Conservation (phyloP, 2,888 invertebrate species). For the Ochlodes sylvanus region DNA sequence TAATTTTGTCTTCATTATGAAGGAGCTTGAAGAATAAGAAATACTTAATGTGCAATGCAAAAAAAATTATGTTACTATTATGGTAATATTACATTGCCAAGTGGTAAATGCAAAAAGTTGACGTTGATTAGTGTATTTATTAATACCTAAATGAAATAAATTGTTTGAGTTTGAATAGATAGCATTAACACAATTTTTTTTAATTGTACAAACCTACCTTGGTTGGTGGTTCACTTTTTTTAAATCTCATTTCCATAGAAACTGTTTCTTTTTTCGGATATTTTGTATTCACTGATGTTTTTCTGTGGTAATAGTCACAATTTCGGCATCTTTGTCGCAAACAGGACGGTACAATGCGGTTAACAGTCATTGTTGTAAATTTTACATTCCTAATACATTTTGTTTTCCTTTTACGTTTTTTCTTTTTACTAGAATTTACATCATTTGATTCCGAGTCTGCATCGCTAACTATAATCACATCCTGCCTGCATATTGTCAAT, state of each 20-base stretch:
- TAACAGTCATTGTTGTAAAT: slow-evolving; percentile 6
- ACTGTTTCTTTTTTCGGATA: background rate
- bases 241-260: background rate
- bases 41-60: too few species aligned
- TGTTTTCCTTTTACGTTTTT: slow-evolving; percentile 16
- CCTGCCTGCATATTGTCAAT: slow-evolving; percentile 27
- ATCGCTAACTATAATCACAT: slow-evolving; percentile 25
- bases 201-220: background rate
- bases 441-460: slow-evolving; percentile 5
- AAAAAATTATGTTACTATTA: too few species aligned
- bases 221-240: background rate
- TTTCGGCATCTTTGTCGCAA: slow-evolving; percentile 6
- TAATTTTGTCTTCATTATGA: too few species aligned
- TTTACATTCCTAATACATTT: slow-evolving; percentile 22
- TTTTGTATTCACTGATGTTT: slow-evolving; percentile 21
- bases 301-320: slow-evolving; percentile 8
- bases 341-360: slow-evolving; percentile 19
- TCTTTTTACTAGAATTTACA: slow-evolving; percentile 15
- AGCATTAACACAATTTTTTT: too few species aligned
- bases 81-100: too few species aligned
- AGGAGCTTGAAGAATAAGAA: too few species aligned
- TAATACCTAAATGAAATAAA: too few species aligned
- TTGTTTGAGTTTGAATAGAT: too few species aligned
- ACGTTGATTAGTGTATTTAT: too few species aligned
- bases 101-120: too few species aligned